Evolutionary conservation across 2,113 vertebrate species (phyloP), one percentile per base, ranked within the genome.

Genomic region (Uria lomvia): DNA sequence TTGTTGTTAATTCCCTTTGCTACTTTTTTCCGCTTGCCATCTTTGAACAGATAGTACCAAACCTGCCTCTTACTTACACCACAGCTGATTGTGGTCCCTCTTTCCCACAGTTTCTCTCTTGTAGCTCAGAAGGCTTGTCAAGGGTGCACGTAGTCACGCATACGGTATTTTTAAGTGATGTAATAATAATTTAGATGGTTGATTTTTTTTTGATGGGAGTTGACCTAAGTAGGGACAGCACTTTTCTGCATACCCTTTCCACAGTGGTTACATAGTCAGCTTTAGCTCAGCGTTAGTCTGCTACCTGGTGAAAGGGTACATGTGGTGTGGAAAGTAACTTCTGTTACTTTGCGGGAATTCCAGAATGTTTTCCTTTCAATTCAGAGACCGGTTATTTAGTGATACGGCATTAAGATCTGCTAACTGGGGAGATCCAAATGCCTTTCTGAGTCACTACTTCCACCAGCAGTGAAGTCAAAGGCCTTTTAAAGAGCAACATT

Each of bases 391-490:
- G 40, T 75, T 78, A 68, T 83, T 90, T 70, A 73, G n/a, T 50
- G 67, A 73, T 43, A 70, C 1, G 40, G 32, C 62, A 79, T 92
- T 71, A 78, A 88, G 67, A 68, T 47, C 66, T 88, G 42, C 47
- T 92, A 65, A 82, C 72, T 90, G 91, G 70, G 78, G 66, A 91
- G 32, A 91, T 23, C 21, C 52, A 97, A 91, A 90, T 67, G 65
- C 38, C 55, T 75, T 83, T 77, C 82, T 32, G 78, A 96, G 75
- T 92, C 87, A 95, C n/a, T 86, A 17, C 63, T 83, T 96, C 88
- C 68, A 71, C 58, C 60, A 40, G 34, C 59, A 74, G 34, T 83
- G 82, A 97, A 96, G 77, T 13, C 53, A 63, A 92, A 92, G 47
- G 5, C 43, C 30, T 63, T 90, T 68, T 53, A 76, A 87, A 90